Conservation (phyloP, 2,113 vertebrate species). For the Anhinga rufa region DNA sequence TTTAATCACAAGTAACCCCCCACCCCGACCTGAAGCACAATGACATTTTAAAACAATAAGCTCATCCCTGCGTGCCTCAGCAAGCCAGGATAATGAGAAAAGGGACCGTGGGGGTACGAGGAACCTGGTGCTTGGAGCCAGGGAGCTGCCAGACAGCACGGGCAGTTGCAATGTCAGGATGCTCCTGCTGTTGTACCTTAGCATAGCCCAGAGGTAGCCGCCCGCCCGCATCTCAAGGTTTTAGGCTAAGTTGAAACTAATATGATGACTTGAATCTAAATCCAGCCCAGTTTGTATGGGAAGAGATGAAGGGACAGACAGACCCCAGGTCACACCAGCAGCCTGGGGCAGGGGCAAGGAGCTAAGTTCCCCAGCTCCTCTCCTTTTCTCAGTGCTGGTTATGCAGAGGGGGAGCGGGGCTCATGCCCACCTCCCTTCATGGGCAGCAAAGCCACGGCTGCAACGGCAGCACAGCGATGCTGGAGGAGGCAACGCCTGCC, state of each 20-base stretch:
- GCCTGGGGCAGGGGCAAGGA: too few relatives aligned
- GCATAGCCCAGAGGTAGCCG: accelerated
- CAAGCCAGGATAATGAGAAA: neutral
- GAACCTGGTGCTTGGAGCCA: neutral
- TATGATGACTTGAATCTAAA: neutral
- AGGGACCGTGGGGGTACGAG: accelerated
- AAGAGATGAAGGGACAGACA: neutral
- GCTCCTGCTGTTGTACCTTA: neutral
- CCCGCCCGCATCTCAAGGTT: neutral
- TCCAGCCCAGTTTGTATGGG: neutral
- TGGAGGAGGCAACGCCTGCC: neutral
- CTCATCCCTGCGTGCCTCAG: neutral
- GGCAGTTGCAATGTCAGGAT: accelerated
- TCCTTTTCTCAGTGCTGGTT: neutral
- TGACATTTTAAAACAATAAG: neutral
- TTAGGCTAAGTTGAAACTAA: neutral
- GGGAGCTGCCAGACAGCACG: neutral
- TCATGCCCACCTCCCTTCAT: neutral
- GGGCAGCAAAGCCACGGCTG: neutral
- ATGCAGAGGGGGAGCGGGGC: accelerated
- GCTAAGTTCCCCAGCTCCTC: neutral
- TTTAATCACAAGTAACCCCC: neutral
- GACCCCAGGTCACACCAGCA: neutral
- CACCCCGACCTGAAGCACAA: neutral
- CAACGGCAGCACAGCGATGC: neutral